These are phyloP conservation scores for Agriopis aurantiaria DNA, from an alignment of 2,888 invertebrate genomes.

Conservation along the genomic window DNA sequence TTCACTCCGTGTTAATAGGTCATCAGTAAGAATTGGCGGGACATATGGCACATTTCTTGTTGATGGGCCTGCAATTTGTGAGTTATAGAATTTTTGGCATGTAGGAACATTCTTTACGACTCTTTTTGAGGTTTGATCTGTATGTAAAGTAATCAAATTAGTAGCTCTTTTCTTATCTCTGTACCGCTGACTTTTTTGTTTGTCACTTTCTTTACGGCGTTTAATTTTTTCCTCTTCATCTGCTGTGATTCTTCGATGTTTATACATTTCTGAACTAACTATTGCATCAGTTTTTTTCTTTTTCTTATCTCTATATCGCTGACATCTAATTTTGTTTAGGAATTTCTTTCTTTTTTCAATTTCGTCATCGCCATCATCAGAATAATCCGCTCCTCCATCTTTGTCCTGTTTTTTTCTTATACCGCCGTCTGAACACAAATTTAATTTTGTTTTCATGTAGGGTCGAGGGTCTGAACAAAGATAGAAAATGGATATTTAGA, in stretches of 20 bases:
- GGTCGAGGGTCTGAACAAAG: background rate
- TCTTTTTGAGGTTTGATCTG: background rate
- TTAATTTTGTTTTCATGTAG: background rate
- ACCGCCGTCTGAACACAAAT: background rate
- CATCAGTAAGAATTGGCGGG: too few species aligned
- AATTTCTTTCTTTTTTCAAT: background rate
- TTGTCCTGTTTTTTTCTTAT: background rate
- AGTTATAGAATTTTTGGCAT: too few species aligned
- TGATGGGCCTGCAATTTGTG: too few species aligned
- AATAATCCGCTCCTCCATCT: background rate
- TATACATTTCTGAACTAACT: background rate
- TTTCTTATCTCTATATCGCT: slow-evolving; percentile 1
- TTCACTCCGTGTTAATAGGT: too few species aligned
- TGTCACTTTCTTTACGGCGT: slow-evolving; percentile 1
- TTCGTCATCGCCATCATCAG: background rate
- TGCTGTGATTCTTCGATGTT: background rate
- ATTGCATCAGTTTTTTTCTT: background rate
- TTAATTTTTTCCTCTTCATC: background rate
- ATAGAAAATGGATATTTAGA: background rate
- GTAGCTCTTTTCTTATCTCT: background rate
- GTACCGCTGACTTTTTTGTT: slow-evolving; percentile 4
- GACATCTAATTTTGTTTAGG: background rate
- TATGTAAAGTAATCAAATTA: background rate
- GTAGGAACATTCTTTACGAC: background rate
- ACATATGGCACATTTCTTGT: too few species aligned